Percentiles rank a stretch among this genome's conserved stretches.
These are phyloP conservation scores for Troglohyphantes excavatus DNA, from an alignment of 2,888 invertebrate species.

Conservation along the genomic window DNA sequence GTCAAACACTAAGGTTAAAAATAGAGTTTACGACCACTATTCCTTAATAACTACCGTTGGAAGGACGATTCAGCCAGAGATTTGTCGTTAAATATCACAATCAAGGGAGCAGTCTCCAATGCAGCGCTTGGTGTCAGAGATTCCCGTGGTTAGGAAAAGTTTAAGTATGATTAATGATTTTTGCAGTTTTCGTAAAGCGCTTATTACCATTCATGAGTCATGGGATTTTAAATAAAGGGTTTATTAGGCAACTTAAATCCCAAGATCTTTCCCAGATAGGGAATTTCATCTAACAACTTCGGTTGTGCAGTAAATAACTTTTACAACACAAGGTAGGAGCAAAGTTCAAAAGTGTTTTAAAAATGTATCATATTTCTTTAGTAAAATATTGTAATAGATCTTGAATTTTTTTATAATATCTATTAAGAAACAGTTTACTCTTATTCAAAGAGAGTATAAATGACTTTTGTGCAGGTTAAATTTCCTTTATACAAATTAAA, in stretches of 20 bases:
- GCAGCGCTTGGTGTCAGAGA: not conserved
- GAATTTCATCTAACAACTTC: too few relatives aligned
- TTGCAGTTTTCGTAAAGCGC: not conserved
- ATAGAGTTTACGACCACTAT: not conserved
- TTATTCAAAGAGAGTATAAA: too few relatives aligned
- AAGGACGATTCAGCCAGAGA: not conserved
- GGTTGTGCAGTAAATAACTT: too few relatives aligned
- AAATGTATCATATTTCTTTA: too few relatives aligned
- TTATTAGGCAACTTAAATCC: not conserved
- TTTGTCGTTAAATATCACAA: not conserved
- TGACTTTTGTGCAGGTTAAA: too few relatives aligned
- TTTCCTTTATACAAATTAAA: too few relatives aligned
- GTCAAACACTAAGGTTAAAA: not conserved
- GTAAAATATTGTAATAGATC: too few relatives aligned
- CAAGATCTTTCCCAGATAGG: too few relatives aligned
- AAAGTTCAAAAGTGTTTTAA: too few relatives aligned
- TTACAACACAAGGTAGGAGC: too few relatives aligned
- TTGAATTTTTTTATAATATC: too few relatives aligned
- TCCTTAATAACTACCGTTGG: not conserved
- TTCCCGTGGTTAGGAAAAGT: not conserved
- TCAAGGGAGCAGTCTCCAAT: not conserved
- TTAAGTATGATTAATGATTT: slow-evolving; percentile 16
- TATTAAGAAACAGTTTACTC: too few relatives aligned
- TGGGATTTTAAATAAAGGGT: not conserved
- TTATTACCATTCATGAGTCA: not conserved